These are phyloP conservation scores for Podilymbus podiceps DNA, from an alignment of 2,113 vertebrate genomes.

Conservation along the genomic window DNA sequence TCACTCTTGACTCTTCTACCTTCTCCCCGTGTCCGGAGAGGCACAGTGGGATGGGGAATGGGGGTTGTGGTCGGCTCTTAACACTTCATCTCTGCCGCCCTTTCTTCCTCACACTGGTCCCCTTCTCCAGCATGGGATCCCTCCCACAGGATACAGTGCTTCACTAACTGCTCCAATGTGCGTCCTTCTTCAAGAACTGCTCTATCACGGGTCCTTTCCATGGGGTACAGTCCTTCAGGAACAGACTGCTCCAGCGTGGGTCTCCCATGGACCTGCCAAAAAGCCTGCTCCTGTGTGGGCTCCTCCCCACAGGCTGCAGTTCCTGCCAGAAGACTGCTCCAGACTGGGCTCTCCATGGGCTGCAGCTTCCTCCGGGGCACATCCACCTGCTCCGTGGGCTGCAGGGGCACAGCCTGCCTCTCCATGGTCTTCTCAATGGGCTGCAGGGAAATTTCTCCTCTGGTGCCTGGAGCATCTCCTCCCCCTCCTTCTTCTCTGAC, in stretches of 20 bases:
- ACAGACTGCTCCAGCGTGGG: accelerated
- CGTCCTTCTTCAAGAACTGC: not conserved
- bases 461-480: not conserved
- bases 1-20: not conserved
- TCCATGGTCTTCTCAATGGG: not conserved
- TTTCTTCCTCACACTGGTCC: not conserved
- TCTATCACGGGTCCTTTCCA: not conserved
- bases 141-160: not conserved
- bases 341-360: not conserved
- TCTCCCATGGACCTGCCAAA: not conserved
- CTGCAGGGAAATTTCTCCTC: not conserved
- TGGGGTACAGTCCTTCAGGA: not conserved
- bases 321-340: not conserved
- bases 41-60: not conserved
- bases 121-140: not conserved
- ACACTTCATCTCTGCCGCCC: not conserved
- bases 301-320: not conserved
- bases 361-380: not conserved
- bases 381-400: not conserved
- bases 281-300: not conserved
- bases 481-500: not conserved
- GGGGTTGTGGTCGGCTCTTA: not conserved
- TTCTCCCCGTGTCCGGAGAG: accelerated
- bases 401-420: not conserved
- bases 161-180: not conserved